A percentile compares a stretch with the other conserved stretches of the same genome.
Evolutionary conservation across 2,113 vertebrate species (phyloP).

Genomic region (Hippocampus mohnikei): DNA sequence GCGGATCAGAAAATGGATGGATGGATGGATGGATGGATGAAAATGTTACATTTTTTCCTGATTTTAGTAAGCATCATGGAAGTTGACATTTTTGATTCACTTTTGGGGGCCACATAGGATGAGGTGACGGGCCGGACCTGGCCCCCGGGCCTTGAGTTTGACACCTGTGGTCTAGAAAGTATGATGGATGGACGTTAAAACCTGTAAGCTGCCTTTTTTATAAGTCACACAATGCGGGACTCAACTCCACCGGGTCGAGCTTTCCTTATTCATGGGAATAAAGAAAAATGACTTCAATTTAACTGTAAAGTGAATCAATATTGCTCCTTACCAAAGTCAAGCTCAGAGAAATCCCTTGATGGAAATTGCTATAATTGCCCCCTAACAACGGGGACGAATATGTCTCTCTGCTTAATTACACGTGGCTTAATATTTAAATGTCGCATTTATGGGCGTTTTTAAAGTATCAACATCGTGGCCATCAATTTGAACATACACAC

Average conservation of each 20-base stretch:
- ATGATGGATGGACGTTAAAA: no score
- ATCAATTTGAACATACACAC: conserved; percentile 91
- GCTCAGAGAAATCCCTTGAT: conserved; percentile 92
- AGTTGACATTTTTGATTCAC: no score
- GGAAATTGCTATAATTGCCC: conserved; percentile 98
- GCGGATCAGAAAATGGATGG: no score
- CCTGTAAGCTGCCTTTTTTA: neutral
- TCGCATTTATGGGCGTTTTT: conserved; percentile 85
- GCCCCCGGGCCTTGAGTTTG: no score
- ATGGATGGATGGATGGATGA: no score
- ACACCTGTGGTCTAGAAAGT: no score
- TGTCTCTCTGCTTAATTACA: conserved; percentile 92
- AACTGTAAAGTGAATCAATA: conserved; percentile 97
- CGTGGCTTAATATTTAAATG: conserved; percentile 95
- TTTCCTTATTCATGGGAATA: conserved; percentile 48
- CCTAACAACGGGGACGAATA: conserved; percentile 89
- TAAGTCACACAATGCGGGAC: neutral
- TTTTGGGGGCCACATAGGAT: no score
- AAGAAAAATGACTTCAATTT: conserved; percentile 94
- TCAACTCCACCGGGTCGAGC: conserved; percentile 35
- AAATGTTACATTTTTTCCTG: no score
- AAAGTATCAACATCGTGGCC: conserved; percentile 91
- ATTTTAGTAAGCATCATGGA: neutral
- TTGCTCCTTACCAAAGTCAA: conserved; percentile 92
- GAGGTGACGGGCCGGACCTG: no score